A percentile compares a stretch with the other conserved stretches of the same genome.
These are phyloP conservation scores for Artibeus lituratus DNA, from an alignment of 2,797 vertebrate species.

Conservation along the genomic window DNA sequence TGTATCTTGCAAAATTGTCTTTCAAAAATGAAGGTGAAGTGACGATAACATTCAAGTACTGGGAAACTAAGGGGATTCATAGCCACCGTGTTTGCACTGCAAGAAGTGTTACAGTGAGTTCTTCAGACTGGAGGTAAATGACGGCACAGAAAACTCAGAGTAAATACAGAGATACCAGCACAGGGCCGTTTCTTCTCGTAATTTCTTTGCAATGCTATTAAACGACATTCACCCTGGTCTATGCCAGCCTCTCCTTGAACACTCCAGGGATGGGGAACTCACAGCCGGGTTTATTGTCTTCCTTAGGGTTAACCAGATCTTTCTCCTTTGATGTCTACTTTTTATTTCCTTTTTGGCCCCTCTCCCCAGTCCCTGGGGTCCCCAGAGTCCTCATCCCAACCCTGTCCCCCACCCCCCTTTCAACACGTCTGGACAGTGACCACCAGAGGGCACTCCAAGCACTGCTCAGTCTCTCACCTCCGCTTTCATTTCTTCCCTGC, in stretches of 20 bases:
- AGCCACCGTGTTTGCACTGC: not conserved
- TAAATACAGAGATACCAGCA: not conserved
- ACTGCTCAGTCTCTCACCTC: not conserved
- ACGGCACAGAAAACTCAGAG: not conserved
- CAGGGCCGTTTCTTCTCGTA: not conserved
- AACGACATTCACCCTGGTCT: not conserved
- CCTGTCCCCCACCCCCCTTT: not conserved
- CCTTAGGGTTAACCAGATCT: not conserved
- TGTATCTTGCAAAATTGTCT: not conserved
- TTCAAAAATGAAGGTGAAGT: not conserved
- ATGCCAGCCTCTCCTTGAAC: not conserved
- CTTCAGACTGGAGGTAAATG: not conserved
- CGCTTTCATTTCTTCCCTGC: not conserved
- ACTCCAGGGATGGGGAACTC: not conserved
- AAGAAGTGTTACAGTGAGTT: not conserved
- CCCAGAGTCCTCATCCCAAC: not conserved
- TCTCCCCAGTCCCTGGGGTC: not conserved
- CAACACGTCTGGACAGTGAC: not conserved
- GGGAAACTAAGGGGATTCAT: not conserved
- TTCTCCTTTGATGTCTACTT: not conserved
- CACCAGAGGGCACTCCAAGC: conserved; percentile 32
- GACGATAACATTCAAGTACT: not conserved
- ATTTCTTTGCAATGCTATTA: not conserved
- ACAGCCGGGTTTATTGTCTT: not conserved
- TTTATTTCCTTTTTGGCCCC: not conserved